phyloP scores from a whole-genome alignment of 37 sponge, comb jelly and placozoan species.

The Beroe forskalii region DNA sequence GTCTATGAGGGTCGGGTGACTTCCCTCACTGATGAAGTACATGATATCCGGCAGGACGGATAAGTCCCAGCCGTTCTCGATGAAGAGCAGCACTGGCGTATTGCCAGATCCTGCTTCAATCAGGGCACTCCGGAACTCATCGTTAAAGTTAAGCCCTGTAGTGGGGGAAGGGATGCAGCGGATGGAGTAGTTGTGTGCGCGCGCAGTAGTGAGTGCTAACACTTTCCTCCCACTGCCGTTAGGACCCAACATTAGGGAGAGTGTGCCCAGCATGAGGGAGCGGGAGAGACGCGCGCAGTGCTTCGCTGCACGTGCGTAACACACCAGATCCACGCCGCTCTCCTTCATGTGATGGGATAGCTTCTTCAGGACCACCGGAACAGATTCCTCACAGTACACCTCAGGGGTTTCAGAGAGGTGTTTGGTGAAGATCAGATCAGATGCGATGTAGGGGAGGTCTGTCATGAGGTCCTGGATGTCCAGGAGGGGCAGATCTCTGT shows the following conservation, averaged over 20 bases:
- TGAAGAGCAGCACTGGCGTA: constrained; percentile 8
- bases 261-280: constrained; percentile 17
- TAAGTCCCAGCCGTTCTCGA: constrained; percentile 4
- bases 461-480: constrained; percentile 4
- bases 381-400: not conserved
- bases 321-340: not conserved
- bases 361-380: not conserved
- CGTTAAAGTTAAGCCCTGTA: not conserved
- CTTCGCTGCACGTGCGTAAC: not conserved
- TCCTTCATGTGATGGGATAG: not conserved
- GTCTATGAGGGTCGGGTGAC: constrained; percentile 12
- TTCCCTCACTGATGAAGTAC: constrained; percentile 36
- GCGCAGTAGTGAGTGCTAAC: constrained; percentile 1
- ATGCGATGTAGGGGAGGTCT: constrained; percentile 15
- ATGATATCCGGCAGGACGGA: not conserved
- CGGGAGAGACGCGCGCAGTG: constrained; percentile 42
- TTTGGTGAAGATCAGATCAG: constrained; percentile 35
- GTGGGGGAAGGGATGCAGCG: not conserved
- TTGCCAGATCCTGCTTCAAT: constrained; percentile 16
- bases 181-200: constrained; percentile 21
- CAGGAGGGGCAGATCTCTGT: not conserved
- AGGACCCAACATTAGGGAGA: constrained; percentile 20
- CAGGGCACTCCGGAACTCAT: not conserved
- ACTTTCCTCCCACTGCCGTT: constrained; percentile 36
- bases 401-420: not conserved